Evolutionary conservation across 1,140 invertebrate species (phyloP).

Genomic region (Lasaia peninsularis): DNA sequence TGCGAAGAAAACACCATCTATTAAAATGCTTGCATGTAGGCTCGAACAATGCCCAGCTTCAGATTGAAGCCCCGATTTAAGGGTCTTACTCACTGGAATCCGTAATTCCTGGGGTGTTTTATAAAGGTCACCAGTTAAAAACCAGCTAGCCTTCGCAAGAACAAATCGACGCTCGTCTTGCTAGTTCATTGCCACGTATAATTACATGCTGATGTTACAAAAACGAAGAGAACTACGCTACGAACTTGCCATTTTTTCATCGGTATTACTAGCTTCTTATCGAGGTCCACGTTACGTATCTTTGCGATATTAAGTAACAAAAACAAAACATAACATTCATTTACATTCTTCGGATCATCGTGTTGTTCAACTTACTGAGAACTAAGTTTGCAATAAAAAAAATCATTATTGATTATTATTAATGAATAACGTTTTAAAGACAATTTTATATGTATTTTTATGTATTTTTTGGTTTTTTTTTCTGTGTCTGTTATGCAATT

Average conservation of each 20-base stretch:
- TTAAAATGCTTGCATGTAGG: neutral
- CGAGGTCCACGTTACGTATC: neutral
- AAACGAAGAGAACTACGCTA: constrained; percentile 33
- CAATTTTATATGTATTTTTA: too few relatives aligned
- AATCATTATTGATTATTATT: too few relatives aligned
- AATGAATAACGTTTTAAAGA: too few relatives aligned
- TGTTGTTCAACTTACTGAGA: neutral
- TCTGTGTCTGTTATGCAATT: too few relatives aligned
- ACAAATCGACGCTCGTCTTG: constrained; percentile 36
- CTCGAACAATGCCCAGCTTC: neutral
- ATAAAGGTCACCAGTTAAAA: constrained; percentile 67
- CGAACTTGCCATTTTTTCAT: constrained; percentile 32
- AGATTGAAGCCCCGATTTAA: constrained; percentile 9
- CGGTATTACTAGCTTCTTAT: constrained; percentile 17
- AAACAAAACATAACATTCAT: constrained; percentile 6
- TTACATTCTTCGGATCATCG: neutral
- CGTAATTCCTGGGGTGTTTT: constrained; percentile 35
- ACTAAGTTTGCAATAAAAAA: too few relatives aligned
- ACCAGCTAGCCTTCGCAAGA: constrained; percentile 49
- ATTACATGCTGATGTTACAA: constrained; percentile 49
- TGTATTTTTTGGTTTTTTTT: too few relatives aligned
- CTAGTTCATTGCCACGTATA: constrained; percentile 59
- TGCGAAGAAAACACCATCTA: neutral
- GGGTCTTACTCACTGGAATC: constrained; percentile 8
- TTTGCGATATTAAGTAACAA: constrained; percentile 2